Base-by-base conservation (phyloP, 2,888 invertebrate genomes). In the Aelia acuminata region DNA sequence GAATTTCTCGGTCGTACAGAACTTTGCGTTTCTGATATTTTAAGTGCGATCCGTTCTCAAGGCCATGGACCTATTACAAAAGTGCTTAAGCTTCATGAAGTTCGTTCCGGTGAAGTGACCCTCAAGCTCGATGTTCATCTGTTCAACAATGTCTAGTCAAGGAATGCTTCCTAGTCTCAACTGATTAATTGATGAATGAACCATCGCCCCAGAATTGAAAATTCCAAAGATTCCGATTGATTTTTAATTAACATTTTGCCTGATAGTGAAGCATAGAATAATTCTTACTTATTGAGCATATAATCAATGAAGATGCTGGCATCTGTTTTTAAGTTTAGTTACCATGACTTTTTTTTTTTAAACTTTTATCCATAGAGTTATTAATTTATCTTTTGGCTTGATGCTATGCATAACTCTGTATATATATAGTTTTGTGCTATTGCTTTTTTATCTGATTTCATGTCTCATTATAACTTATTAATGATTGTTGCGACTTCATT, bases 1-100 rank as follows among this genome's bases (percentile, higher is more conserved):
- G 96, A 95, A 92, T 96, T 95, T 92, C 93, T 96, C 90, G 96
- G 96, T 1, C 93, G 95, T 89, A 95, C 95, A 0, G 96, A 96
- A 92, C 93, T 96, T 35, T 93, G 94, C 90, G 93, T 96, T 22
- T 93, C 93, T 13, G 95, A 95, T 90, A 94, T 96, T 88, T 92
- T 94, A 91, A 92, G 92, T 87, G 95, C 95, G 91, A 93, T 93
- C 20, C 93, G 92, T 91, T 93, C 92, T 91, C 93, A 92, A 50
- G 85, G 85, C 49, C 90, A 88, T 39, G 95, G 95, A 85, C 96
- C 96, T 75, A 94, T 96, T 88, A 93, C 94, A 47, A 95, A 95
- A 91, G 93, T 94, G 90, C 93, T 96, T 84, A 93, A 93, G 89
- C 92, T 96, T 84, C 94, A 94, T 90, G 96, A 96, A 92, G 95